phyloP scores from a whole-genome alignment of 2,888 invertebrate species.

The Melitaea athalia region DNA sequence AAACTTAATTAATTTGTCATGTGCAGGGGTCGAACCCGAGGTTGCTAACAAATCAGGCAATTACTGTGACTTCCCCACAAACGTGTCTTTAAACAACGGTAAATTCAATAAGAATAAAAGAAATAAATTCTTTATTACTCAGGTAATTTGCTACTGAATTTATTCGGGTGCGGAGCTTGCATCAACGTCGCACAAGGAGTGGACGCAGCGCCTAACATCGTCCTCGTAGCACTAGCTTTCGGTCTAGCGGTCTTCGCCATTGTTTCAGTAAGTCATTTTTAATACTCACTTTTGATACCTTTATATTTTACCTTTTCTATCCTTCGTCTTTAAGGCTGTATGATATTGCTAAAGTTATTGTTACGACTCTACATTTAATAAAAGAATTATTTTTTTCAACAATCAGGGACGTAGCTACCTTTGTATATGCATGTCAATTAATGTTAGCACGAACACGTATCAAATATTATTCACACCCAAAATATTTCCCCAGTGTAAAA shows the following conservation, averaged over 20 bases:
- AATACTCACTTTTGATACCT: too few species aligned
- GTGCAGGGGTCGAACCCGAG: too few species aligned
- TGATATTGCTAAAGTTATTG: neutral
- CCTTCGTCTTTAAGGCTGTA: neutral
- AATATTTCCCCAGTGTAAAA: too few species aligned
- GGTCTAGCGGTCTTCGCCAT: conserved; percentile 92
- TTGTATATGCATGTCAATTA: too few species aligned
- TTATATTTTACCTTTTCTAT: neutral
- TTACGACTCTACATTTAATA: neutral
- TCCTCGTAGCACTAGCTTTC: conserved; percentile 91
- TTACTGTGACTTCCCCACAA: too few species aligned
- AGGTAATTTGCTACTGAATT: conserved; percentile 92
- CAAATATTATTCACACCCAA: too few species aligned
- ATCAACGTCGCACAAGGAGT: conserved; percentile 79
- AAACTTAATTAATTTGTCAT: too few species aligned
- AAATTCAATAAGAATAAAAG: neutral
- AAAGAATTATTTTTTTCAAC: too few species aligned
- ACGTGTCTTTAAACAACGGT: too few species aligned
- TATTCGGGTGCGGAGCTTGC: conserved; percentile 94
- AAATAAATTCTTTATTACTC: conserved; percentile 10
- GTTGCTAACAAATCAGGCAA: too few species aligned
- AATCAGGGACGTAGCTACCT: too few species aligned
- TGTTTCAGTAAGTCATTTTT: conserved; percentile 85
- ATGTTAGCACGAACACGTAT: too few species aligned
- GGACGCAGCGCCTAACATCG: conserved; percentile 73